phyloP scores from a whole-genome alignment of 2,888 invertebrate genomes.

The Eurytoma adleriae region DNA sequence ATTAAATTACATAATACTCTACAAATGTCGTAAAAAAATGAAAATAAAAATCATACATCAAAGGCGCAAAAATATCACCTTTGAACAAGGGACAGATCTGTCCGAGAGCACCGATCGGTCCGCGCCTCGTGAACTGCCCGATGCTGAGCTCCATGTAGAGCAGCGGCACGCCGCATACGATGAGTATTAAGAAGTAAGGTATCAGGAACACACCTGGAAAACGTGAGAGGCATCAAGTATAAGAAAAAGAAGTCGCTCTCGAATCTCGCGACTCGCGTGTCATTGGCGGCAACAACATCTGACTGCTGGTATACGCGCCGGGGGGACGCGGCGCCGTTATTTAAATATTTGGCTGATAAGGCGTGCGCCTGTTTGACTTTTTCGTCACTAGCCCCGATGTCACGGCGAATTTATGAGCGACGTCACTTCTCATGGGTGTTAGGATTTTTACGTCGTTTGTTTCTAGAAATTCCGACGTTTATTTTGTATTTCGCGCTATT shows the following conservation, averaged over 20 bases:
- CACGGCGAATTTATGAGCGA: too few species aligned
- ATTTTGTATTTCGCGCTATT: too few species aligned
- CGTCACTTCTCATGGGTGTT: too few species aligned
- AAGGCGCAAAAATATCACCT: slow-evolving; percentile 78
- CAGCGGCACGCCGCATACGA: slow-evolving; percentile 93
- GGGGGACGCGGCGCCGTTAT: background rate
- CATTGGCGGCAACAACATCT: too few species aligned
- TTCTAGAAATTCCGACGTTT: too few species aligned
- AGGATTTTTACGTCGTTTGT: too few species aligned
- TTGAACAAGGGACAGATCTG: slow-evolving; percentile 95
- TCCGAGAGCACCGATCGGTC: slow-evolving; percentile 93
- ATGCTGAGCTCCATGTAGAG: slow-evolving; percentile 95
- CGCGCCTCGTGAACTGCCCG: slow-evolving; percentile 94
- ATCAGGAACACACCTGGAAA: slow-evolving; percentile 93
- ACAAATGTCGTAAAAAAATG: background rate
- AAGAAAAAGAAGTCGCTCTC: slow-evolving; percentile 1
- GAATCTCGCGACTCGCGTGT: background rate
- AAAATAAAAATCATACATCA: background rate
- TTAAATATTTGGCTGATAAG: slow-evolving; percentile 42
- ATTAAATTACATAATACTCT: background rate
- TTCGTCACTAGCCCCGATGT: background rate
- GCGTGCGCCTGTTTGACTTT: background rate
- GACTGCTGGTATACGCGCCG: too few species aligned
- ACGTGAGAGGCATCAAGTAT: too few species aligned
- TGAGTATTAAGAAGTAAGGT: slow-evolving; percentile 94